Conservation (phyloP, 2,888 invertebrate genomes). For the Urechis unicinctus region DNA sequence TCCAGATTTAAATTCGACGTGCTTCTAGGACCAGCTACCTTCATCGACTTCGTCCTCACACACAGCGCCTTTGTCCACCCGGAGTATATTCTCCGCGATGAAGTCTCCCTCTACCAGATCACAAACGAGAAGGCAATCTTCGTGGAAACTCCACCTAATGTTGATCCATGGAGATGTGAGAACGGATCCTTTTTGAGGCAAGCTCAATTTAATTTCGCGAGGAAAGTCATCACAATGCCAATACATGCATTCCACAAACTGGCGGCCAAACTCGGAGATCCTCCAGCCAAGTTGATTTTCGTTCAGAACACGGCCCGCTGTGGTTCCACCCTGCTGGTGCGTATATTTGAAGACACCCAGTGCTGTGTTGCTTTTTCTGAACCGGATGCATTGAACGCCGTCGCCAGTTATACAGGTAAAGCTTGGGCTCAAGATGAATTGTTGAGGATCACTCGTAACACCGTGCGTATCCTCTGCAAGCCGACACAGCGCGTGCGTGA, state of each 20-base stretch:
- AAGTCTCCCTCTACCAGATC: background rate
- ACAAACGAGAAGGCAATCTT: background rate
- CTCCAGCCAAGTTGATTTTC: background rate
- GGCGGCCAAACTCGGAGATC: background rate
- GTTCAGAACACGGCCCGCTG: constrained; percentile 3
- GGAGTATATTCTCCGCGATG: background rate
- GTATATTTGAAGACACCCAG: background rate
- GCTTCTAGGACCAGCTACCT: background rate
- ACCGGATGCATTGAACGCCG: background rate
- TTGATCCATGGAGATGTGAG: background rate
- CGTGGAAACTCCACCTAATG: background rate
- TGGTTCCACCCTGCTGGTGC: constrained; percentile 1
- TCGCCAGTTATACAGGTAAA: background rate
- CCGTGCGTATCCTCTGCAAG: background rate
- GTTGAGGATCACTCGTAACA: background rate
- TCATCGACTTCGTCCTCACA: background rate
- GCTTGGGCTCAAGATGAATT: background rate
- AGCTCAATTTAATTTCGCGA: background rate
- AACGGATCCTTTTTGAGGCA: background rate
- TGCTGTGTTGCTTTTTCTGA: background rate
- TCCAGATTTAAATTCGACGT: background rate
- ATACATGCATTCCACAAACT: background rate
- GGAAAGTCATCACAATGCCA: background rate
- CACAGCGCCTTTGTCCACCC: background rate
- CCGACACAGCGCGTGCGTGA: background rate